Base-by-base conservation (phyloP, 2,888 invertebrate species). In the Eristalis intricaria region DNA sequence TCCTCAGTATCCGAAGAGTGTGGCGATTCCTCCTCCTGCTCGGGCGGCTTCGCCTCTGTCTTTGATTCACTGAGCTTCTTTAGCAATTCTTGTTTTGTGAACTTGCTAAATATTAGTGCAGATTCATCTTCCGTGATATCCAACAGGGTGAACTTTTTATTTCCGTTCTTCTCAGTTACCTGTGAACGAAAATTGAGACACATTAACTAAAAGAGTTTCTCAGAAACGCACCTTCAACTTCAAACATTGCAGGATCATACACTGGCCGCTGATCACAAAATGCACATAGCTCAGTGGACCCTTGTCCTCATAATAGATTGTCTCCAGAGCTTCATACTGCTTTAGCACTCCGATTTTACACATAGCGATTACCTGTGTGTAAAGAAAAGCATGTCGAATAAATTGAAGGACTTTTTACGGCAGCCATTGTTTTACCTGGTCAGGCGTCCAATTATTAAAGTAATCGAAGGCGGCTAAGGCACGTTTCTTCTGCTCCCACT, bases 251-350 rank as follows among this genome's bases (percentile, higher is more conserved):
- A 93, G 88, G 32, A 93, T 92, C 85, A 91, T 90, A 69, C 93
- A 93, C 79, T 92, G 90, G 1, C 93, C 93, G 86, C 92, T 93
- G 8, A 93, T 86, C 2, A 93, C 91, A 84, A 93, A 93, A 78
- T 91, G 90, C 0, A 92, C 92, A 82, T 90, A 91, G 73, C 91
- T 91, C 2, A 91, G 69, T 0, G 90, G 89, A 29, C 91, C 92
- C 60, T 89, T 90, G 50, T 93, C 92, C 19, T 91, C 91, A 11
- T 89, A 89, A 79, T 90, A 92, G 35, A 93, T 92, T 11, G 91
- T 91, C 56, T 93, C 91, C 81, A 92, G 81, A 0, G 92, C 91
- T 40, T 91, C 89, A 76, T 90, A 93, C 84, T 93, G 91, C n/a
- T 89, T 90, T 4, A 93, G 78, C 3, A 89, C 70, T 23, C 90